These are phyloP conservation scores for Bicyclus anynana DNA, from an alignment of 1,140 invertebrate species.

Conservation along the genomic window DNA sequence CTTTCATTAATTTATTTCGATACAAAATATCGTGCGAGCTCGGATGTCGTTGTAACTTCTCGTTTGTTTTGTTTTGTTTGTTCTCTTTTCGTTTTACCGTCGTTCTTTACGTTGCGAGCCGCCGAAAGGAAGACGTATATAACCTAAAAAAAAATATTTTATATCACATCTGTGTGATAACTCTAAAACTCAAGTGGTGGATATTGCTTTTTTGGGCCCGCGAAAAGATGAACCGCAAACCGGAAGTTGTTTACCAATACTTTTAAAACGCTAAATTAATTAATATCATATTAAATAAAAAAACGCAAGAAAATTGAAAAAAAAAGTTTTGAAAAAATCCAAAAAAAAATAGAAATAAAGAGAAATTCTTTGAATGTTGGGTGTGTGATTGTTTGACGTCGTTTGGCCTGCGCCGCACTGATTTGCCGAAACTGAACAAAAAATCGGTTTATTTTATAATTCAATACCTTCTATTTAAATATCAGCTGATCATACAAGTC, in stretches of 20 bases:
- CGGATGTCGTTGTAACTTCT: slow-evolving; percentile 45
- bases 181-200: slow-evolving; percentile 16
- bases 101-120: slow-evolving; percentile 48
- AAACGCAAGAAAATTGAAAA: slow-evolving; percentile 52
- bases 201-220: slow-evolving; percentile 18
- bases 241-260: slow-evolving; percentile 60
- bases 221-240: slow-evolving; percentile 63
- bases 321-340: slow-evolving; percentile 29
- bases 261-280: slow-evolving; percentile 70
- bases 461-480: too few species aligned
- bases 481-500: too few species aligned
- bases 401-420: slow-evolving; percentile 21
- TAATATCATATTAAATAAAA: slow-evolving; percentile 52
- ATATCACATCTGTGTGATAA: slow-evolving; percentile 47
- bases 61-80: slow-evolving; percentile 71
- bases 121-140: slow-evolving; percentile 14
- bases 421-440: not conserved
- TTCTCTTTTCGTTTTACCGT: slow-evolving; percentile 67
- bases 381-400: slow-evolving; percentile 61
- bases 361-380: slow-evolving; percentile 68
- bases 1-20: slow-evolving; percentile 1
- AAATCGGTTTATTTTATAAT: too few species aligned
- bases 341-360: slow-evolving; percentile 72
- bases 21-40: slow-evolving; percentile 1
- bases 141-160: too few species aligned